Conservation (phyloP, 2,113 vertebrate species). For the Nothobranchius furzeri region DNA sequence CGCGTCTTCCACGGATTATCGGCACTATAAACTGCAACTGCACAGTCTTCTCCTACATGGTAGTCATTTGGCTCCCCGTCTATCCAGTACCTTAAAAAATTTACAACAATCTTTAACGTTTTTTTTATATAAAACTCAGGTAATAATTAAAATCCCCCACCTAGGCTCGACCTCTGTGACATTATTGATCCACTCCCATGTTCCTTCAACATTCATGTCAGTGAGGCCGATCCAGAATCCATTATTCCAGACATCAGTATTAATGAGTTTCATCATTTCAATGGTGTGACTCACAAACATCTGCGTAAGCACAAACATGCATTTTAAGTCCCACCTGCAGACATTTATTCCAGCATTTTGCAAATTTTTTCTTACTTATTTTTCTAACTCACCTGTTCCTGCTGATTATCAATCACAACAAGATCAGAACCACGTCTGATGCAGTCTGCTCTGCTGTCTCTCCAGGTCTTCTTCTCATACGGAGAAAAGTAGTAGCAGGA, state of each 20-base stretch:
- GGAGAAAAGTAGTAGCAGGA: slow-evolving; percentile 64
- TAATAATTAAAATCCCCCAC: slow-evolving; percentile 9
- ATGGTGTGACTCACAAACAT: slow-evolving; percentile 17
- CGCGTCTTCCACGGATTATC: slow-evolving; percentile 32
- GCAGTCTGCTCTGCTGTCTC: slow-evolving; percentile 39
- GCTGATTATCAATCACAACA: slow-evolving; percentile 12
- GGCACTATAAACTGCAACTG: not conserved
- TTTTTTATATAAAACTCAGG: not conserved
- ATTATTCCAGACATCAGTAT: fast-evolving
- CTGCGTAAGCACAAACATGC: slow-evolving; percentile 15
- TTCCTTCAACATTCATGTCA: slow-evolving; percentile 10
- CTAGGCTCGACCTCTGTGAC: slow-evolving; percentile 33
- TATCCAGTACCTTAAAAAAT: slow-evolving; percentile 50
- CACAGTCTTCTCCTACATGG: slow-evolving; percentile 21
- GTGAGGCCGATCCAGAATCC: slow-evolving; percentile 55
- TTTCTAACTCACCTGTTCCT: slow-evolving; percentile 25
- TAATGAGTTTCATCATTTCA: not conserved
- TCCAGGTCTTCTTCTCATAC: slow-evolving; percentile 31
- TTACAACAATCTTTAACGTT: no score
- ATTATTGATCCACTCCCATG: slow-evolving; percentile 60
- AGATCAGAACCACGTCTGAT: slow-evolving; percentile 14
- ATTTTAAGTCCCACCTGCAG: not conserved
- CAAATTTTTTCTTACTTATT: not conserved
- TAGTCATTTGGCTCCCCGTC: slow-evolving; percentile 24
- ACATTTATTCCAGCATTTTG: no score